Conservation (phyloP, 2,888 invertebrate genomes). For the Agrochola litura region DNA sequence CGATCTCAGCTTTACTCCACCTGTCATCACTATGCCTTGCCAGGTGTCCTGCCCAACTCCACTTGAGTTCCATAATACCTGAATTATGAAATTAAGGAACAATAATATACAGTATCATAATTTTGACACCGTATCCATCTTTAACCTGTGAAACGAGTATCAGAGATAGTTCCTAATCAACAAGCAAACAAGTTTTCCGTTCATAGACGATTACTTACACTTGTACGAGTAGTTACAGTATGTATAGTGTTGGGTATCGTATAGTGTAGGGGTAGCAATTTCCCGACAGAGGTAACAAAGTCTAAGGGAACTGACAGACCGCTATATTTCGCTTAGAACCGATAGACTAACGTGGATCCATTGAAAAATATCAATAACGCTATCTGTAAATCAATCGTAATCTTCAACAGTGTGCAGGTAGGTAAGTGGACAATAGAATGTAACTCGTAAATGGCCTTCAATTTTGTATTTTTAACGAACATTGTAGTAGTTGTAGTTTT, state of each 20-base stretch:
- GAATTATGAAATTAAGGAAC: no score
- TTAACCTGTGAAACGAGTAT: background rate
- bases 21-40: no score
- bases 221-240: conserved; percentile 15
- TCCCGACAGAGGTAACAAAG: conserved; percentile 81
- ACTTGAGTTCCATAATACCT: no score
- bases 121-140: background rate
- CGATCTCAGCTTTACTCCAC: no score
- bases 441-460: background rate
- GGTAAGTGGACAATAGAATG: background rate
- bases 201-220: conserved; percentile 44
- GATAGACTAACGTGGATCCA: conserved; percentile 70
- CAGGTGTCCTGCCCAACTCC: no score
- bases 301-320: conserved; percentile 80
- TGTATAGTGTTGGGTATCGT: conserved; percentile 35
- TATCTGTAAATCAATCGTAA: background rate
- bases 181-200: conserved; percentile 38
- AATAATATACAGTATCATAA: background rate
- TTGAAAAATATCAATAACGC: background rate
- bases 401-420: background rate
- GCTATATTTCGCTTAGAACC: conserved; percentile 73
- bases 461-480: background rate
- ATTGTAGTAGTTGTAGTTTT: background rate
- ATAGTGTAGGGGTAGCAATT: conserved; percentile 67
- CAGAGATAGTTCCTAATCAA: conserved; percentile 8